A percentile compares a stretch with the other conserved stretches of the same genome.
These are phyloP conservation scores for Mythimna impura DNA, from an alignment of 2,888 invertebrate genomes.

Conservation along the genomic window DNA sequence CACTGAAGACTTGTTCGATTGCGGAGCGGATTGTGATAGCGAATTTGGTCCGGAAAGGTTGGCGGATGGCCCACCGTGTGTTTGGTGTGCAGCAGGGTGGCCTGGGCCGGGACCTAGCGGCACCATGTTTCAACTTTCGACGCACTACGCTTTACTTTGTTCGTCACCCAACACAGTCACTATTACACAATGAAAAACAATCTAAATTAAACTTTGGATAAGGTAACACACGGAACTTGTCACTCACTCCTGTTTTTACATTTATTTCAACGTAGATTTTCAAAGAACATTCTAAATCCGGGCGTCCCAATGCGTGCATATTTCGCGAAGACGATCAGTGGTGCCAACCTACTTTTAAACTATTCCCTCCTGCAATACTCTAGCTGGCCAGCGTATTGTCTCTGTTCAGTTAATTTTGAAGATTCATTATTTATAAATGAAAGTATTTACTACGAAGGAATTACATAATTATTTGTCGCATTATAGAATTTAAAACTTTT, in stretches of 20 bases:
- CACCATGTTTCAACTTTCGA: conserved; percentile 92
- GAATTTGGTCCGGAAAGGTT: conserved; percentile 87
- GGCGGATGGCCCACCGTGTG: conserved; percentile 87
- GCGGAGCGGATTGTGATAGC: conserved; percentile 86
- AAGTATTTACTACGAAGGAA: neutral
- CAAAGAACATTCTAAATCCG: conserved; percentile 88
- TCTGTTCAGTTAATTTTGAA: conserved; percentile 48
- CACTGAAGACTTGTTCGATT: conserved; percentile 88
- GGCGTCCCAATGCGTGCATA: conserved; percentile 90
- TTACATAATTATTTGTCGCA: too few relatives aligned
- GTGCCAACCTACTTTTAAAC: conserved; percentile 80
- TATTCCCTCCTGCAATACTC: conserved; percentile 74
- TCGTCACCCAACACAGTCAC: conserved; percentile 88
- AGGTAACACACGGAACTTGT: conserved; percentile 75
- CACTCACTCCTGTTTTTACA: conserved; percentile 79
- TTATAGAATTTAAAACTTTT: too few relatives aligned
- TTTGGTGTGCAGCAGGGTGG: conserved; percentile 89
- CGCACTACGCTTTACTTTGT: conserved; percentile 85
- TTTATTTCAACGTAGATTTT: conserved; percentile 84
- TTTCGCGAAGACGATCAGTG: conserved; percentile 87
- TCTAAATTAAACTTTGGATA: conserved; percentile 74
- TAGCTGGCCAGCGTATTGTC: conserved; percentile 62
- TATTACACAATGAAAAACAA: conserved; percentile 80
- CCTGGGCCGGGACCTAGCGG: conserved; percentile 93
- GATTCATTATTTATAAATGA: neutral